phyloP scores from a whole-genome alignment of 2,888 invertebrate species.

The Stenodera caucasica region DNA sequence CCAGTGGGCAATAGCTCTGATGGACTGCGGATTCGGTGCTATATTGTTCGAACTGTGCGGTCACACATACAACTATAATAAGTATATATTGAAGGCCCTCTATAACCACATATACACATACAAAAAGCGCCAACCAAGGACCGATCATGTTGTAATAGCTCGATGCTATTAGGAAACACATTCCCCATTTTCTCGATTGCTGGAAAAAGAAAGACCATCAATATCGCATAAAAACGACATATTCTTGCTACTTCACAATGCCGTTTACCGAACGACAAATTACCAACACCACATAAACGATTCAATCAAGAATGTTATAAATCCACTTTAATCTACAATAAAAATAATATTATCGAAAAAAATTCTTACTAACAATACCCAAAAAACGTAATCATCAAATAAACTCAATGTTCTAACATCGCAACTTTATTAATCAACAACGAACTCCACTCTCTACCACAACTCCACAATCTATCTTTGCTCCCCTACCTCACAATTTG shows the following conservation, averaged over 20 bases:
- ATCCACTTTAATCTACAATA: background rate
- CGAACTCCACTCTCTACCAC: background rate
- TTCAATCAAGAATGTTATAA: background rate
- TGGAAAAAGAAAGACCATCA: conserved; percentile 26
- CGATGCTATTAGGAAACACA: conserved; percentile 30
- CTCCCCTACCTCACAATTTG: background rate
- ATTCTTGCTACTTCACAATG: conserved; percentile 1
- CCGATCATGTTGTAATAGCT: conserved; percentile 33
- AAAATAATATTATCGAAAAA: background rate
- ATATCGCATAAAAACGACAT: conserved; percentile 27
- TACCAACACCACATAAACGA: background rate
- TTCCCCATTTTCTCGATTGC: conserved; percentile 27
- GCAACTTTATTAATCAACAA: conserved; percentile 1
- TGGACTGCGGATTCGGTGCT: conserved; percentile 47
- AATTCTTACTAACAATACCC: background rate
- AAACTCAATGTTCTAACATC: background rate
- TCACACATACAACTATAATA: conserved; percentile 15
- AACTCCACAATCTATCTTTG: background rate
- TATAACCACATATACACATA: background rate
- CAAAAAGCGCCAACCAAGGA: conserved; percentile 26
- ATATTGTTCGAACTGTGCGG: conserved; percentile 39
- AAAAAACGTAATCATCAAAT: background rate
- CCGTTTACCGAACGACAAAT: background rate
- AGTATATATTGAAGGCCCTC: background rate
- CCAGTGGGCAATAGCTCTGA: conserved; percentile 50